Base-by-base conservation (phyloP, 2,797 vertebrate species). In the Sebastolobus alascanus region DNA sequence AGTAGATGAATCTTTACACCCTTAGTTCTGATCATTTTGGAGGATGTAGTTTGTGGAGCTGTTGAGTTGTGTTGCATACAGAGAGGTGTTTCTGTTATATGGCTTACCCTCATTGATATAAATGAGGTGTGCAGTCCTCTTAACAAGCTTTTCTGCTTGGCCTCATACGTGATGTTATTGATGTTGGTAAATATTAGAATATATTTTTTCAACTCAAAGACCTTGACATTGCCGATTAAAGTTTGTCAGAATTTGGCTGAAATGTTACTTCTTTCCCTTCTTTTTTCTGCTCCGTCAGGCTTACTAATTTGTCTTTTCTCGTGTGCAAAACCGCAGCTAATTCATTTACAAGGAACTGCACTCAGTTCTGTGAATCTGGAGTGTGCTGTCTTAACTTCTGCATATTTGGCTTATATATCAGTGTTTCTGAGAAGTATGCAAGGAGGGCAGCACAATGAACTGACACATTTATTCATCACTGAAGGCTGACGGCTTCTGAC, bases 371-470 rank as follows among this genome's bases (percentile, higher is more conserved):
- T 90, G 92, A 94, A 93, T 74, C 64, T 73, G 11, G 20, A 66
- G 74, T 80, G 68, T 40, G 67, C 73, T 61, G 25, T 70, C 68
- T 84, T 73, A 35, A 85, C 83, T 75, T 84, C 72, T 89, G 84
- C 87, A 84, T 75, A 74, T 85, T 88, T 83, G 59, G 81, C 85
- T 69, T 29, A 50, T 82, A 31, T 85, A 81, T 92, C 89, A 88
- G 87, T 82, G 60, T 81, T 95, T 95, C 93, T 93, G 67, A 95
- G 94, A 94, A 94, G 70, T 73, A 22, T 79, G 79, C 80, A 91
- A 88, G 78, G 87, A 91, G 88, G 87, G 56, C 90, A 87, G 86
- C 22, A 25, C 78, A 60, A 12, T 83, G 79, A 85, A 86, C 75
- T 91, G 91, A 93, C 93, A 91, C 89, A 89, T 89, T 93, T 93